These are phyloP conservation scores for Aleadryas rufinucha DNA, from an alignment of 2,113 vertebrate species.

Conservation along the genomic window DNA sequence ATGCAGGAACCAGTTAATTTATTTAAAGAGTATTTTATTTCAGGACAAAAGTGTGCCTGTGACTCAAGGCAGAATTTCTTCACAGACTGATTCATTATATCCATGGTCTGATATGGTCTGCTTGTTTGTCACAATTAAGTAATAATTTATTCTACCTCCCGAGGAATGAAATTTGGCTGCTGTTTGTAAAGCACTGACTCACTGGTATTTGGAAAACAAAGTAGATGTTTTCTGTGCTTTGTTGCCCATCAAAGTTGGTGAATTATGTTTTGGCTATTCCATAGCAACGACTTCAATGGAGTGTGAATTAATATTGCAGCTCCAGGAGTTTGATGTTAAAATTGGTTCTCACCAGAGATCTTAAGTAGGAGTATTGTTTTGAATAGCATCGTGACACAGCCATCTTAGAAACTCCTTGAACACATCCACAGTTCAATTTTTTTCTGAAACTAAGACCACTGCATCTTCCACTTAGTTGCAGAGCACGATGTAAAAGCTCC, in stretches of 20 bases:
- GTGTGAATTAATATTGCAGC: slow-evolving; percentile 15
- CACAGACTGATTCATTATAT: background rate
- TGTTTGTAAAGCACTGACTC: slow-evolving; percentile 36
- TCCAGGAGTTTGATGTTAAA: background rate
- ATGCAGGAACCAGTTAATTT: background rate
- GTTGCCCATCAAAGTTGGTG: background rate
- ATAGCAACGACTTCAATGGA: background rate
- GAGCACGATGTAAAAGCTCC: background rate
- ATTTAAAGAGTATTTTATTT: background rate
- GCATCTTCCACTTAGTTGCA: background rate
- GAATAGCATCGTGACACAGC: background rate
- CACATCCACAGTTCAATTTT: background rate
- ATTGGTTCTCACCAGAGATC: background rate
- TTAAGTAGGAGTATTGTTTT: background rate
- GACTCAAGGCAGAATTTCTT: background rate
- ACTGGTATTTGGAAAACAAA: slow-evolving; percentile 58
- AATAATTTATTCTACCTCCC: slow-evolving; percentile 15
- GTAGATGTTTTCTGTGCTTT: slow-evolving; percentile 20
- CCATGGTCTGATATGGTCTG: background rate
- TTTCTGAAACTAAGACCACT: background rate
- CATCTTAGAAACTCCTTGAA: background rate
- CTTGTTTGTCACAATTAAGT: slow-evolving; percentile 42
- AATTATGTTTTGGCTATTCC: slow-evolving; percentile 39
- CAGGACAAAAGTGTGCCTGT: background rate
- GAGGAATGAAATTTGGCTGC: slow-evolving; percentile 23